Evolutionary conservation across 2,113 vertebrate species (phyloP), one percentile per base, ranked within the genome.

Genomic region (Phaethon lepturus): DNA sequence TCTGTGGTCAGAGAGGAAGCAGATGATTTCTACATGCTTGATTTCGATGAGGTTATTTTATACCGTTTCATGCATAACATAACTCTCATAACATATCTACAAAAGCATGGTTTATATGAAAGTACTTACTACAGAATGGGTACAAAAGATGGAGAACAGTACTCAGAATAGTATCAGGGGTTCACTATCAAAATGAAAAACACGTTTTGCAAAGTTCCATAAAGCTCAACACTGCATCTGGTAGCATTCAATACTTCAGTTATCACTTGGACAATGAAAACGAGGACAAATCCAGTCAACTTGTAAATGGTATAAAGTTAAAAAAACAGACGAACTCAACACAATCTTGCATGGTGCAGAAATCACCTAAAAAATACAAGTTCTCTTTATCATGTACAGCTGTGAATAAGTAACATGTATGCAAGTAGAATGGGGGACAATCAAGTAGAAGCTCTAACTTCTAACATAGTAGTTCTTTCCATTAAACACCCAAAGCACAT

Each of bases 291-390:
- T 42, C 16, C 29, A 53, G 59, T 42, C 53, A 88, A 55, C 28
- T 6, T 64, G 5, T 5, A 50, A 38, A 9, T 0, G 0, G 5
- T 3, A 31, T 11, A n/a, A 66, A 38, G 9, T 49, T 2, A 31
- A 9, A 59, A 78, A 86, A 67, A 5, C 14, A 26, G 4, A 13
- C 20, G 20, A 80, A 28, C 38, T 17, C n/a, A 17, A 69, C 58
- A 13, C 0, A 50, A 6, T 38, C n/a, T 60, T 18, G 23, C 14
- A 24, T 1, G 8, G 38, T 53, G 38, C 20, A 80, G 29, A 53
- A 87, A 72, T 18, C 29, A 52, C 13, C 15, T 20, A 73, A 31
- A 35, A 89, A 17, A 17, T 3, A 15, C 9, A 25, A 10, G 2
- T 64, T 63, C 20, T 29, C n/a, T 88, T 19, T 16, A 16, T 5